Evolutionary conservation across 2,113 vertebrate genomes (phyloP).

Genomic region (Paralichthys olivaceus): DNA sequence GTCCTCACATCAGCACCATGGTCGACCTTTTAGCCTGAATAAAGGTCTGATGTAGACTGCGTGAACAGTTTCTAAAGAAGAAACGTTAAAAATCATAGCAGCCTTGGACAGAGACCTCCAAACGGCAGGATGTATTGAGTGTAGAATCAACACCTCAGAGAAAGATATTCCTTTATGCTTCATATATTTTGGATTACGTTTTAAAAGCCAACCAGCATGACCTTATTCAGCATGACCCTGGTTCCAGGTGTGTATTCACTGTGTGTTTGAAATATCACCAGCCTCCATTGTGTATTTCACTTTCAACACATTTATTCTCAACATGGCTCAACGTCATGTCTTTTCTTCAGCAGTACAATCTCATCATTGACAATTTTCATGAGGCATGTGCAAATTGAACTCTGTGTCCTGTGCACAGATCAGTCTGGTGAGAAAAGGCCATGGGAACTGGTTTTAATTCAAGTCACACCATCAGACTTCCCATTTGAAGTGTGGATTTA

Average conservation of each 20-base stretch:
- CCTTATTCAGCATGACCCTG: not conserved
- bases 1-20: not conserved
- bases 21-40: not conserved
- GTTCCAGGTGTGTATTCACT: not conserved
- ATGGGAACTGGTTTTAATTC: not conserved
- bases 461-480: not conserved
- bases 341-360: not conserved
- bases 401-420: not conserved
- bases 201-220: not conserved
- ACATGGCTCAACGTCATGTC: not conserved
- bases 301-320: not conserved
- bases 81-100: not conserved
- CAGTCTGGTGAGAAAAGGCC: not conserved
- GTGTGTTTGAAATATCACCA: not conserved
- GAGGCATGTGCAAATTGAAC: too few species aligned
- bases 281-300: not conserved
- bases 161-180: not conserved
- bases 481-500: slow-evolving; percentile 6
- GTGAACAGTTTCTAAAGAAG: not conserved
- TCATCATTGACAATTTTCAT: not conserved
- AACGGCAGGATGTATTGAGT: not conserved
- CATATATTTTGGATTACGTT: not conserved
- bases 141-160: not conserved
- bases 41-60: not conserved
- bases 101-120: not conserved